A percentile compares a stretch with the other conserved stretches of the same genome.
These are phyloP conservation scores for Cryptocheilus praepositus DNA, from an alignment of 2,888 invertebrate species.

Conservation along the genomic window DNA sequence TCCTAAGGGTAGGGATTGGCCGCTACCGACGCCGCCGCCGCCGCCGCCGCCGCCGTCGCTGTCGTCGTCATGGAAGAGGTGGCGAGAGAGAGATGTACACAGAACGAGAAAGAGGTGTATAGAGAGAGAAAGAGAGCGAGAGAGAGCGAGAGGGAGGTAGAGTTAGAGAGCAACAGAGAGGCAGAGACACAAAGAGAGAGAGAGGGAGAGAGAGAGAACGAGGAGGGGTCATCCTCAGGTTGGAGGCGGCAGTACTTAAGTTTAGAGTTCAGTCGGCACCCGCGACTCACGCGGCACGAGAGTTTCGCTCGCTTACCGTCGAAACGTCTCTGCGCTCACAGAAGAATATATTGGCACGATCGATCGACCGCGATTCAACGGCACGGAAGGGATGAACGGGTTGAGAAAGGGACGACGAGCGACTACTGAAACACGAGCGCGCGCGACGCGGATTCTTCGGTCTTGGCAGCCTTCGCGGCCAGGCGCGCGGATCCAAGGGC, in stretches of 20 bases:
- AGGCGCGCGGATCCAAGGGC: too few species aligned
- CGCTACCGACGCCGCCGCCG: constrained; percentile 27
- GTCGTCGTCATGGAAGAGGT: constrained; percentile 32
- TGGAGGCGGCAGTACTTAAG: constrained; percentile 69
- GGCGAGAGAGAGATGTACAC: constrained; percentile 16
- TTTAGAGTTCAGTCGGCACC: constrained; percentile 71
- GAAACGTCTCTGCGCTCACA: neutral
- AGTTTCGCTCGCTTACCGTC: constrained; percentile 43
- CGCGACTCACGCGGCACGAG: constrained; percentile 66
- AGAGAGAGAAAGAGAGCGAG: constrained; percentile 44
- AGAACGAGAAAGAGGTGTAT: constrained; percentile 20
- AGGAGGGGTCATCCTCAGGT: constrained; percentile 68
- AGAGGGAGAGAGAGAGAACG: constrained; percentile 55
- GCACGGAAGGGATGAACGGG: too few species aligned
- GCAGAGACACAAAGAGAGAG: neutral
- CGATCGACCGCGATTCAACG: constrained; percentile 5
- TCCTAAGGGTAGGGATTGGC: constrained; percentile 26
- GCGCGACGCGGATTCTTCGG: too few species aligned
- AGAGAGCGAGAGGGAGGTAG: constrained; percentile 51
- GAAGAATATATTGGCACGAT: neutral
- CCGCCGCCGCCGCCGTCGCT: constrained; percentile 20
- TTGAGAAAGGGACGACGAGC: too few species aligned
- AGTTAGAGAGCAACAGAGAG: constrained; percentile 30
- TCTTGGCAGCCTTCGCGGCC: too few species aligned
- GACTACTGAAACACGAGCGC: neutral